Conservation (phyloP, 2,797 vertebrate species). For the Alcedo atthis region DNA sequence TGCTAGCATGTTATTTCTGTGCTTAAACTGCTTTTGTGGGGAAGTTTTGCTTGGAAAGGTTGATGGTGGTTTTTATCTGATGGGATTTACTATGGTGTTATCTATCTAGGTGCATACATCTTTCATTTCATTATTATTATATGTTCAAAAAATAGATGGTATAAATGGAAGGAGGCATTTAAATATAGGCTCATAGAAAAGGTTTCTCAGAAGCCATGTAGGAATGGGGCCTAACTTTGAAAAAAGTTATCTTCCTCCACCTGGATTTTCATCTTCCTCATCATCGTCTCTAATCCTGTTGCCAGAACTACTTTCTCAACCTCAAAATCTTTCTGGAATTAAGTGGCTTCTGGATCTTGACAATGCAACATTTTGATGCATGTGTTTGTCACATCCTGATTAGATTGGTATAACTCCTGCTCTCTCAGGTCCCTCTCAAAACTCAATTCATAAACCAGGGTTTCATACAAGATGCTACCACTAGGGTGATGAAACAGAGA, state of each 20-base stretch:
- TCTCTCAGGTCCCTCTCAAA: slow-evolving; percentile 61
- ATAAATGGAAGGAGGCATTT: neutral
- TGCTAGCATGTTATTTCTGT: neutral
- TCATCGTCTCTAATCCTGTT: slow-evolving; percentile 10
- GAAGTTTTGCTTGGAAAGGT: neutral
- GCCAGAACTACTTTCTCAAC: slow-evolving; percentile 10
- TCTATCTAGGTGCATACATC: neutral
- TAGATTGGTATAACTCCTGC: slow-evolving; percentile 60
- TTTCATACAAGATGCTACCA: slow-evolving; percentile 64
- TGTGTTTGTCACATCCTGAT: slow-evolving; percentile 68
- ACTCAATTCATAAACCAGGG: slow-evolving; percentile 67
- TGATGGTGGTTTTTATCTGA: neutral
- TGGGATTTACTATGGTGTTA: slow-evolving; percentile 15
- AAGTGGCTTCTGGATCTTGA: slow-evolving; percentile 62
- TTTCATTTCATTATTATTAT: slow-evolving; percentile 22
- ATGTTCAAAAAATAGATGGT: neutral
- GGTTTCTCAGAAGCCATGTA: neutral
- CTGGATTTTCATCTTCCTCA: neutral
- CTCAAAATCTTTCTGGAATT: slow-evolving; percentile 63
- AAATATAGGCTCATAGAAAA: neutral
- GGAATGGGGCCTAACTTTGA: neutral
- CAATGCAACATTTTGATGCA: slow-evolving; percentile 65
- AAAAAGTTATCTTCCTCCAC: neutral
- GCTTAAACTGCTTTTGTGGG: slow-evolving; percentile 22
- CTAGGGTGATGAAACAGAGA: slow-evolving; percentile 62